Evolutionary conservation across 2,113 vertebrate genomes (phyloP).

Genomic region (Forbesichthys agassizii): DNA sequence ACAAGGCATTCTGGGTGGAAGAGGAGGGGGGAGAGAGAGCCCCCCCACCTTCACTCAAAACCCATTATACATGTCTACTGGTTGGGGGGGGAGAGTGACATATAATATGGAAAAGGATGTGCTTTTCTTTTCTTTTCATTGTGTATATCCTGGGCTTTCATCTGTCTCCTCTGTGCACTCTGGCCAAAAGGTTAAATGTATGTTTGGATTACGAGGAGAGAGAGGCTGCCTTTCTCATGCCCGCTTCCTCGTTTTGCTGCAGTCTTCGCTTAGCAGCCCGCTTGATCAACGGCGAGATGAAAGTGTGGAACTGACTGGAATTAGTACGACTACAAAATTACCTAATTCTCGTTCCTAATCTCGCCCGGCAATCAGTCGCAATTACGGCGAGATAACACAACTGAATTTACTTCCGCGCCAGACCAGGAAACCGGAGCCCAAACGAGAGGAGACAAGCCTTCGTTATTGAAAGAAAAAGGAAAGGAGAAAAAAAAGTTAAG

Average conservation of each 20-base stretch:
- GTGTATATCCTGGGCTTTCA: neutral
- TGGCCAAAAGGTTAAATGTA: slow-evolving; percentile 70
- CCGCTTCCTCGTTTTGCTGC: slow-evolving; percentile 57
- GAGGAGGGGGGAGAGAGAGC: slow-evolving; percentile 30
- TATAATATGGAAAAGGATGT: slow-evolving; percentile 52
- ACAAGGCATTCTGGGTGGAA: slow-evolving; percentile 58
- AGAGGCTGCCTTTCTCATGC: neutral
- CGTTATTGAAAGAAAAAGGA: slow-evolving; percentile 40
- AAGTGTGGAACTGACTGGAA: slow-evolving; percentile 65
- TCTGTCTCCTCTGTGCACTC: slow-evolving; percentile 66
- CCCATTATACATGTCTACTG: slow-evolving; percentile 72
- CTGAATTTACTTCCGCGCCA: slow-evolving; percentile 55
- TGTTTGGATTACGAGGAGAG: slow-evolving; percentile 63
- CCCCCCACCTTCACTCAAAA: slow-evolving; percentile 78
- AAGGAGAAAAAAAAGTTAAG: slow-evolving; percentile 24
- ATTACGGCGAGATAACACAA: slow-evolving; percentile 69
- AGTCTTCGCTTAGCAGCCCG: slow-evolving; percentile 62
- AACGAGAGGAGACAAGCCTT: slow-evolving; percentile 50
- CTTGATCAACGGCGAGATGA: slow-evolving; percentile 71
- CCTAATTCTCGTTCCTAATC: slow-evolving; percentile 69
- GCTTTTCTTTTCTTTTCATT: neutral
- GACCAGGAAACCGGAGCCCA: slow-evolving; percentile 20
- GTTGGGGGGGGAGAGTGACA: slow-evolving; percentile 61
- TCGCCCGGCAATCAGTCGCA: slow-evolving; percentile 68
- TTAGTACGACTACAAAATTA: slow-evolving; percentile 67